Evolutionary conservation across 2,113 vertebrate genomes (phyloP), one percentile per base, ranked within the genome.

Genomic region (Euleptes europaea): DNA sequence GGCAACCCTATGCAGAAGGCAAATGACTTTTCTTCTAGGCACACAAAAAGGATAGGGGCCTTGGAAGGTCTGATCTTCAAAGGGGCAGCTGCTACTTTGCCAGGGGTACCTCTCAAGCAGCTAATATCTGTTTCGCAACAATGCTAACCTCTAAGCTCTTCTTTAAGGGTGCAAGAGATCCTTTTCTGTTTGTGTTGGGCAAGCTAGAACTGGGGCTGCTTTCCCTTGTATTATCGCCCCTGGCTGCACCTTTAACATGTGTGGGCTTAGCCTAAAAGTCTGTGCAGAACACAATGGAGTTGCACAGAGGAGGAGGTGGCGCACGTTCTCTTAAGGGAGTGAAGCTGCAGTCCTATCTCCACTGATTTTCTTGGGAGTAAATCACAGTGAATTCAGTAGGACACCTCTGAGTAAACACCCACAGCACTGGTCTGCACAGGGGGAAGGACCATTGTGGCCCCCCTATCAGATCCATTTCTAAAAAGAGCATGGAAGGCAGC

Each of bases 181-280:
- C 78, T 60, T 83, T 90, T 82, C 75, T 82, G 72, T 80, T 28
- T 3, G 0, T 0, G 0, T 49, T 78, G 67, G 54, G 44, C 80
- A 83, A 51, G 80, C 67, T 79, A 84, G 82, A 89, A 84, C 86
- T 2, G 38, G 49, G 83, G 40, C 54, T 93, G 89, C 0, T 21
- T 90, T 75, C 31, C 89, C 82, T 65, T 86, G 84, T 80, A 35
- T n/a, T 38, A 86, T 91, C 0, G 78, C 94, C 91, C 89, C 86
- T 82, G 94, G 94, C 89, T 0, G 0, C 83, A 49, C 82, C 90
- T 94, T 84, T 92, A 85, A 94, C 94, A 88, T 89, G 93, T 93
- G 93, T 90, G 91, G 94, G 94, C 94, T 94, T 88, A 94, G 80
- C 51, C 51, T 21, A 33, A 42, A 47, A 74, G 83, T 44, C 83